Base-by-base conservation (phyloP, 2,888 invertebrate genomes). In the Parnassius glacialis region DNA sequence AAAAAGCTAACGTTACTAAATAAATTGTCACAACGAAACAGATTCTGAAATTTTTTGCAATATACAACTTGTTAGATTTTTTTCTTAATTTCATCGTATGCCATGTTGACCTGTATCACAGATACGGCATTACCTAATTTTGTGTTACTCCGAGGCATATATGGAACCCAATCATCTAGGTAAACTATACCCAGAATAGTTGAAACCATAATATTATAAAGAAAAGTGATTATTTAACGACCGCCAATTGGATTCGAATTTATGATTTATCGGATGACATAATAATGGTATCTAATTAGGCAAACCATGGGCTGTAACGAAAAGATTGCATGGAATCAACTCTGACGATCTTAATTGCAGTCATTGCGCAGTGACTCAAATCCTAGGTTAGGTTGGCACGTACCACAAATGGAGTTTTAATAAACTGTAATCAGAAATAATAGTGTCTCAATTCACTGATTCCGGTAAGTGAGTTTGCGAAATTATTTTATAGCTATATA, bases 371-470 rank as follows among this genome's bases (percentile, higher is more conserved):
- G 12, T 12, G 44, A 43, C n/a, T 20, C 50, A 51, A 13, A 11
- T 43, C 2, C 48, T 13, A 48, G 25, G n/a, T 51, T 45, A 41
- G 47, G 47, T 12, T 13, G 25, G 34, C 52, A 45, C 13, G 47
- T 52, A 50, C 34, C 16, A 20, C 10, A 44, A 58, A 54, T 54
- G 43, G 53, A 48, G 44, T 50, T 57, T 42, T 62, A 58, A 57
- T 58, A 50, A 62, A 43, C 57, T 9, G 34, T 54, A 58, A 62
- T 62, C 43, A 62, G 12, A 62, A 41, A 50, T 62, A 62, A 62
- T 62, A 44, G 50, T 34, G 25, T n/a, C 34, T 43, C 43, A 50
- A 52, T 48, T 52, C 47, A 34, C 42, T 2, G 20, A 61, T 48
- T 51, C 43, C 13, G 53, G 12, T 60, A 60, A 60, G 47, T 57